Evolutionary conservation across 2,113 vertebrate genomes (phyloP), one percentile per base, ranked within the genome.

Genomic region (Sminthopsis crassicaudata): DNA sequence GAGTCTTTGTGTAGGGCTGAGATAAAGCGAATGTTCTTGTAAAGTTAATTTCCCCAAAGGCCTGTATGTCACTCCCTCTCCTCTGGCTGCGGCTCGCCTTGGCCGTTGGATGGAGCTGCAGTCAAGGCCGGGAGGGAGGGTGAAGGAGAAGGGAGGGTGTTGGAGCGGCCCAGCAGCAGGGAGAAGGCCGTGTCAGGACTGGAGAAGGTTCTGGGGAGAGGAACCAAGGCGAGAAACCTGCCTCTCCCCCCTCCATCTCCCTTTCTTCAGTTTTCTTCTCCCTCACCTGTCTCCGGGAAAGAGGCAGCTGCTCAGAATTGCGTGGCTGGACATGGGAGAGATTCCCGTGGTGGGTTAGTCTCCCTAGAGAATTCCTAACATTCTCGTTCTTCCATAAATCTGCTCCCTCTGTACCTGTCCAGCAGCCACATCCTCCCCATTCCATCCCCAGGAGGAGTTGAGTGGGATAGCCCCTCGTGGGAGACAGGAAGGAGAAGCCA

Each of bases 31-130:
- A 23, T 30, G 67, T 84, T 91, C 96, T 92, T 67, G n/a, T 48
- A 23, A 94, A 96, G 95, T 90, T 94, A 55, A 60, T 96, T 93
- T 96, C 94, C 96, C 97, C 27, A 8, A 90, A 92, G 94, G 92
- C 96, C 91, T 42, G 55, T 27, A 91, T 89, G 95, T 92, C 90
- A 42, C 94, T 84, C 84, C 53, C 84, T 57, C 53, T 92, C 95
- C 92, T 90, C n/a, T 46, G 91, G 25, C 92, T 90, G 30, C 90
- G 48, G 92, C 22, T 67, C 54, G 67, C 67, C 51, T 55, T 14
- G 14, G 42, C 60, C 60, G 2, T 90, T 76, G 52, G 53, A 50
- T 5, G 4, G 91, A 84, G 52, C 51, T 54, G n/a, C 54, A 54
- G 91, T 14, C 53, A 26, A 91, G 53, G 67, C 67, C 67, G 42